Base-by-base conservation (phyloP, 2,888 invertebrate genomes). In the Dolomedes plantarius region DNA sequence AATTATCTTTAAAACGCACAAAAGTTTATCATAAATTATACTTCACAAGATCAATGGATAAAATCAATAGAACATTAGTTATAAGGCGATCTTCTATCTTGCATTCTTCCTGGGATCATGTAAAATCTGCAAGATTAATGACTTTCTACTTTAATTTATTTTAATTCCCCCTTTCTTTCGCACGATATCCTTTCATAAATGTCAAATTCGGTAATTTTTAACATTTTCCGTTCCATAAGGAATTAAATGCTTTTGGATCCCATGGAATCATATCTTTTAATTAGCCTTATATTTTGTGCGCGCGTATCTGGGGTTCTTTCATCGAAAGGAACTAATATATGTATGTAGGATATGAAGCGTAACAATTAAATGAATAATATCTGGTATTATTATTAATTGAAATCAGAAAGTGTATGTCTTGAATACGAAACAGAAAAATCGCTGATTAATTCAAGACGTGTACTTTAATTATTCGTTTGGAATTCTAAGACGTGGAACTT, bases 71-170 rank as follows among this genome's bases (percentile, higher is more conserved):
- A 9, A 46, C 41, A 46, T 46, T 46, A 9, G 6, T 46, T 46
- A 16, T 16, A 16, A 46, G 41, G 41, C 41, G 41, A 46, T 46
- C 41, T 46, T 13, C 41, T 46, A 46, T 46, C 41, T 16, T 13
- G 41, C 41, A 46, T 46, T 46, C 41, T 13, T 46, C 41, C 16
- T 46, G 9, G 16, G 41, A 46, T 46, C 41, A 46, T 46, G 41
- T 46, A 46, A 46, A 46, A 46, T 46, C 41, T 46, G 46, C 41
- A 46, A 46, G 41, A 46, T 46, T 46, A 46, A 46, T 46, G 41
- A 46, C 41, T 11, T 16, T 9, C 16, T 11, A 46, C 16, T 46
- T 46, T 46, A 46, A 46, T 46, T 46, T 46, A 46, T 46, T 46
- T 46, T 46, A 16, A 46, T 46, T 11, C 16, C 41, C 41, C 41